These are phyloP conservation scores for Pandemis heparana DNA, from an alignment of 2,888 invertebrate genomes.

Conservation along the genomic window DNA sequence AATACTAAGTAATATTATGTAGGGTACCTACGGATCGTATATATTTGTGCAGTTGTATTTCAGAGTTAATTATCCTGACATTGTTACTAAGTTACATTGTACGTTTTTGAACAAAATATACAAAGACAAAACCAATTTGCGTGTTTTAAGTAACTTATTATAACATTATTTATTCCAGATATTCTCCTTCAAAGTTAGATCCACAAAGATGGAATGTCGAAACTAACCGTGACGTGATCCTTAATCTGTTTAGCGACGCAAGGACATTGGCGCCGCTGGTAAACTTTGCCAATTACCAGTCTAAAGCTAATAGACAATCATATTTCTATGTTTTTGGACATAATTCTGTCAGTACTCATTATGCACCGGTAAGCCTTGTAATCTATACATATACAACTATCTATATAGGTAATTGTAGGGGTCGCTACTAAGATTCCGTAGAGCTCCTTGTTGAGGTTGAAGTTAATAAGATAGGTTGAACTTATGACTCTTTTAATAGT, in stretches of 20 bases:
- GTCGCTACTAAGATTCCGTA: no score
- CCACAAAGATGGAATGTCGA: slow-evolving; percentile 84
- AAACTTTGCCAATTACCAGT: slow-evolving; percentile 91
- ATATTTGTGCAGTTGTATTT: no score
- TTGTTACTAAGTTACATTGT: not conserved
- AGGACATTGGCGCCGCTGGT: slow-evolving; percentile 93
- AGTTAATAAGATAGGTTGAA: no score
- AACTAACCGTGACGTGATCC: slow-evolving; percentile 90
- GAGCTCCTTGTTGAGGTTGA: no score
- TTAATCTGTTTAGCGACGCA: slow-evolving; percentile 96
- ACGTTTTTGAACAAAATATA: not conserved
- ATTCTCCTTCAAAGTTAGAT: slow-evolving; percentile 85
- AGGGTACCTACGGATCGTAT: no score
- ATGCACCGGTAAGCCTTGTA: slow-evolving; percentile 88
- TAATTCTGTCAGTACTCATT: slow-evolving; percentile 91
- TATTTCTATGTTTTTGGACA: slow-evolving; percentile 96
- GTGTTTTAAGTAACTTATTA: slow-evolving; percentile 14
- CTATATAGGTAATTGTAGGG: no score
- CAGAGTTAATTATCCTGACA: not conserved
- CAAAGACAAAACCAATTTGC: slow-evolving; percentile 2
- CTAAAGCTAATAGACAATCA: slow-evolving; percentile 90
- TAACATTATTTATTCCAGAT: slow-evolving; percentile 64
- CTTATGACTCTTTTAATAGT: no score
- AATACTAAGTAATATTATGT: no score
- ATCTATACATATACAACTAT: not conserved